Base-by-base conservation (phyloP, 2,888 invertebrate species). In the Perizoma affinitatum region DNA sequence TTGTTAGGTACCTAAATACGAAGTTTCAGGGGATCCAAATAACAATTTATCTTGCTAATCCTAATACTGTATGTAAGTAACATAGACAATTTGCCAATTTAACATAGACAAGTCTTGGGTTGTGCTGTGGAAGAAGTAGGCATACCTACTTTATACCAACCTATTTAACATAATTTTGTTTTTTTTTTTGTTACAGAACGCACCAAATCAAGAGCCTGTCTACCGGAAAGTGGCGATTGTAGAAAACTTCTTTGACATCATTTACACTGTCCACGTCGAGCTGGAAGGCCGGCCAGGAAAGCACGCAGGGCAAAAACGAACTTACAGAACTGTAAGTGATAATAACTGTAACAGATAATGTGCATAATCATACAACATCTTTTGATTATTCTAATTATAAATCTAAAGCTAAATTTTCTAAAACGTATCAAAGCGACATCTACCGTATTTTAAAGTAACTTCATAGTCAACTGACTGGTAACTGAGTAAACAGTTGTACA, bases 161-260 rank as follows among this genome's bases (percentile, higher is more conserved):
- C 38, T 10, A 34, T 10, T 4, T 10, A 4, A 10, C 34, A 7
- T 48, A 36, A n/a, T 6, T 5, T 4, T 8, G 46, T 33, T 6
- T 4, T 34, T 79, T 74, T 67, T 73, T 78, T 89, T 86, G 83
- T 95, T 94, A 42, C 94, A 96, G 96, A 95, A 95, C 76, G 94
- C 95, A 6, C 86, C 93, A 47, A 94, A 88, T 73, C 95, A 95
- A 66, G 95, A 96, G 61, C 94, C 96, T 55, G 95, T 96, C 10
- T 98, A 96, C 88, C 96, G 98, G 79, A 96, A 97, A 84, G 98
- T 98, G 49, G 98, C 98, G 0, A 96, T 98, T 42, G 98, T 98
- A n/a, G 98, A 98, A 90, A 97, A 98, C 82, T 98, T 98, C 93
- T 98, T 98, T 85, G 97, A 98, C 83, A 98, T 98, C 68, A 98